Percentiles rank a stretch among this genome's conserved stretches.
Evolutionary conservation across 2,113 vertebrate species (phyloP).

Genomic region (Sprattus sprattus): DNA sequence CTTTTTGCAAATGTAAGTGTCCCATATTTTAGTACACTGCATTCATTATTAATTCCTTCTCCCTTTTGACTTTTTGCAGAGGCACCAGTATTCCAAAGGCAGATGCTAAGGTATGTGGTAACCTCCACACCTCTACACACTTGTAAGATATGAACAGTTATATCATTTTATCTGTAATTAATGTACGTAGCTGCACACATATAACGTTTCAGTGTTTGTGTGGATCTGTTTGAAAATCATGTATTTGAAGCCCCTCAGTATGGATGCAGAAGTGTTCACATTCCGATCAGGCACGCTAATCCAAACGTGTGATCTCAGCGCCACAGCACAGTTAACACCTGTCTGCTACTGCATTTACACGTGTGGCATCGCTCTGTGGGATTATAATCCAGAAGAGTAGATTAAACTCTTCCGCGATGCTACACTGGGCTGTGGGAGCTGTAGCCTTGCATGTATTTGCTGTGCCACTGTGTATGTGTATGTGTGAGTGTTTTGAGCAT

Average conservation of each 20-base stretch:
- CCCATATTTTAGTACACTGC: background rate
- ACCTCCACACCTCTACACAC: background rate
- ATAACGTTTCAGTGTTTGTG: background rate
- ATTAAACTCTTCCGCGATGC: background rate
- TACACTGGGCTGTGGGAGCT: background rate
- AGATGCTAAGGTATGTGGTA: slow-evolving; percentile 77
- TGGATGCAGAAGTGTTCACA: background rate
- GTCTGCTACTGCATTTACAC: background rate
- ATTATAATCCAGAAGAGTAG: background rate
- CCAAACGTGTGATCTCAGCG: background rate
- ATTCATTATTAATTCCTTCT: background rate
- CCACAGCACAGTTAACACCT: background rate
- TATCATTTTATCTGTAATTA: background rate
- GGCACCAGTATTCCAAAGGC: slow-evolving; percentile 67
- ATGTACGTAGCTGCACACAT: background rate
- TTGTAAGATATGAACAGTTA: background rate
- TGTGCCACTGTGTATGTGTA: slow-evolving; percentile 59
- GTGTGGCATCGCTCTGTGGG: background rate
- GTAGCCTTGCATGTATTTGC: slow-evolving; percentile 53
- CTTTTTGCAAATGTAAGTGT: slow-evolving; percentile 33
- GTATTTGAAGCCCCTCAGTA: background rate
- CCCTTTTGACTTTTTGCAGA: slow-evolving; percentile 64
- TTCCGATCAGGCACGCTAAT: background rate
- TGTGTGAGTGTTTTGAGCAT: slow-evolving; percentile 50
- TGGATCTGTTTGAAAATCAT: background rate